These are phyloP conservation scores for Hyposoter dolosus DNA, from an alignment of 2,888 invertebrate genomes.

Conservation along the genomic window DNA sequence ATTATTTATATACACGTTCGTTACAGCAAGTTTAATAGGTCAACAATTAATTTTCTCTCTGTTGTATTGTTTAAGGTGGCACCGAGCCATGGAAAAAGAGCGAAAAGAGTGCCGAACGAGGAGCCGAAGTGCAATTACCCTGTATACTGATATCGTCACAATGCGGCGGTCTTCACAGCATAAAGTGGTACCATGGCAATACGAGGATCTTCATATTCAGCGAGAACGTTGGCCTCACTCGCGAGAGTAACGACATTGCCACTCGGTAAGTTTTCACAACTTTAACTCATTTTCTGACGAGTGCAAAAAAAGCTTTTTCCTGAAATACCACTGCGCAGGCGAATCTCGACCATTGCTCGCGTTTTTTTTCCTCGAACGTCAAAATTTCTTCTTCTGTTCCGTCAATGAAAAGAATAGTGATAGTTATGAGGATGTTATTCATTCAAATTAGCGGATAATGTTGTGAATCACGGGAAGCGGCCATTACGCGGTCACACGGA, in stretches of 20 bases:
- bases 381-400: background rate
- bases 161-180: slow-evolving; percentile 92
- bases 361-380: background rate
- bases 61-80: slow-evolving; percentile 77
- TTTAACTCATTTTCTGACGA: background rate
- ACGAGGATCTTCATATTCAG: slow-evolving; percentile 92
- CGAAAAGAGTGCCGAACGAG: slow-evolving; percentile 88
- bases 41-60: slow-evolving; percentile 15
- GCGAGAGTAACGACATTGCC: slow-evolving; percentile 90
- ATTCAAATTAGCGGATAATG: background rate
- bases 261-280: slow-evolving; percentile 86
- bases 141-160: slow-evolving; percentile 90
- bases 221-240: slow-evolving; percentile 87
- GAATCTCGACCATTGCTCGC: no score
- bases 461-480: background rate
- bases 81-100: slow-evolving; percentile 82
- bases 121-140: slow-evolving; percentile 89
- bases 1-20: background rate
- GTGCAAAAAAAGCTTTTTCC: background rate
- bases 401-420: background rate
- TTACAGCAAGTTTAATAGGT: slow-evolving; percentile 7
- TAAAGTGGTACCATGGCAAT: slow-evolving; percentile 93
- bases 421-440: background rate
- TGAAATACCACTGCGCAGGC: no score
- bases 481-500: background rate